Evolutionary conservation across 2,888 invertebrate genomes (phyloP), one percentile per base, ranked within the genome.

Genomic region (Amiota minor): DNA sequence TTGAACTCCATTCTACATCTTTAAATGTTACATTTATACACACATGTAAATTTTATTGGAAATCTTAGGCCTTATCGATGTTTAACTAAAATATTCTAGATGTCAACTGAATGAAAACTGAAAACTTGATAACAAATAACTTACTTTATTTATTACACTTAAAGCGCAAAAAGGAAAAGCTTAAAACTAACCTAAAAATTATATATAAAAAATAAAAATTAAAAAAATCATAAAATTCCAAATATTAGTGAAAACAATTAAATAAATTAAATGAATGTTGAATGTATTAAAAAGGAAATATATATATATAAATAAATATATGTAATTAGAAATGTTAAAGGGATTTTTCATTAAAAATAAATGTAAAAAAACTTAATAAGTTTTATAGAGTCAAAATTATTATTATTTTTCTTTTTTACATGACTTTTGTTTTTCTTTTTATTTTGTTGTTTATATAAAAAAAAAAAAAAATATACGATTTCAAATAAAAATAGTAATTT

Each of bases 111-210:
- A 53, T 16, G 53, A 11, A 53, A 53, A 12, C 14, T 16, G 53
- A 53, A 9, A 53, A 53, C 53, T 53, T 53, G 53, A 16, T 16
- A 53, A 53, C 53, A 35, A 35, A 35, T 8, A 53, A 53, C 16
- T 53, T 53, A 53, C 53, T 53, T 53, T 53, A 53, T 75, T 80
- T 80, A 80, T 78, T 81, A 78, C 76, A 81, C 75, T 61, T 47
- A 61, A 45, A 56, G 35, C 45, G 20, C 14, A 46, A 14, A 18
- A 70, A 16, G 8, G 4, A 18, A n/a, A 68, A 50, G 65, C 72
- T 56, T 49, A 49, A 53, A 64, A 72, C 35, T 46, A 23, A 53
- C 62, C 59, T 64, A 73, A 59, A 71, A 50, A 78, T 76, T 76
- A 74, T 76, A 74, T 55, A 76, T 72, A 62, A 49, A 56, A 47